A percentile compares a stretch with the other conserved stretches of the same genome.
Conservation (phyloP, 2,113 vertebrate species). For the Myotis yumanensis region DNA sequence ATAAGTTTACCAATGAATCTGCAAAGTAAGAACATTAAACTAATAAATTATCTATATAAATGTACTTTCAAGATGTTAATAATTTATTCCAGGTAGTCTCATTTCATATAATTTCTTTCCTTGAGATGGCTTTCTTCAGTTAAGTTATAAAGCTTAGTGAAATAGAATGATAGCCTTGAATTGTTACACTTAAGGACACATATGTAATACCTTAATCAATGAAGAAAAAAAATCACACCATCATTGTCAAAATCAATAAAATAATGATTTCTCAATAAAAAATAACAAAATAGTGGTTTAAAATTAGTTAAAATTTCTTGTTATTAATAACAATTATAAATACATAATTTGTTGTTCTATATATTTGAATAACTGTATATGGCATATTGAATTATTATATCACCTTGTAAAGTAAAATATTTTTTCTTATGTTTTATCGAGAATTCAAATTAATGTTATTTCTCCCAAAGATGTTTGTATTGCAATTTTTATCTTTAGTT, state of each 20-base stretch:
- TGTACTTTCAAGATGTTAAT: conserved; percentile 50
- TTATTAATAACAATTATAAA: neutral
- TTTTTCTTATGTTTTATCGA: neutral
- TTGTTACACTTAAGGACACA: neutral
- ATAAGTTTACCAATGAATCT: conserved; percentile 36
- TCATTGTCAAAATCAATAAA: too few relatives aligned
- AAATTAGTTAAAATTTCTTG: neutral
- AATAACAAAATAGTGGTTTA: neutral
- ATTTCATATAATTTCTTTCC: conserved; percentile 28
- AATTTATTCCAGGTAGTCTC: conserved; percentile 32
- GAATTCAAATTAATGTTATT: neutral
- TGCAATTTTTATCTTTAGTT: neutral
- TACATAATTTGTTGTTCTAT: neutral
- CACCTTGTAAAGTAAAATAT: neutral
- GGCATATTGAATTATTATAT: neutral
- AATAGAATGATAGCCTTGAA: conserved; percentile 6
- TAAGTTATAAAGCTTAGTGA: conserved; percentile 51
- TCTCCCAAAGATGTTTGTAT: neutral
- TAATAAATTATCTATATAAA: conserved; percentile 57
- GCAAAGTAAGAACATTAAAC: conserved; percentile 14
- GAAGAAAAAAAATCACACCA: too few relatives aligned
- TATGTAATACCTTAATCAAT: too few relatives aligned
- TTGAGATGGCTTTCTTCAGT: conserved; percentile 25
- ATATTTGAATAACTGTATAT: neutral
- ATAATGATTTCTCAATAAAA: neutral